Evolutionary conservation across 2,888 invertebrate species (phyloP).

Genomic region (Belgica antarctica): DNA sequence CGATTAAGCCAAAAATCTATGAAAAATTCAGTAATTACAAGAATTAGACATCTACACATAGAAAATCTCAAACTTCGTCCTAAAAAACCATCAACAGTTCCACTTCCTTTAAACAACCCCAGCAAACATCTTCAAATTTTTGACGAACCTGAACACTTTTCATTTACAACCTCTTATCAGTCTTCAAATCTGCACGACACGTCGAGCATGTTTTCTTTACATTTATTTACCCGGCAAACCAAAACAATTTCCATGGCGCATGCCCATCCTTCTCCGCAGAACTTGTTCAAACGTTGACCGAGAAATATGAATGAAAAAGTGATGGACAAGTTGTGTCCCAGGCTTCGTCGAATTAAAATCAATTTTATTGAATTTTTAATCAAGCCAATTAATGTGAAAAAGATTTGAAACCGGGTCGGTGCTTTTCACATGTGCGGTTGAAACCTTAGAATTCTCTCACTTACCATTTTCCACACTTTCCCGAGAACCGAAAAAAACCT

Average conservation of each 20-base stretch:
- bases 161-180: background rate
- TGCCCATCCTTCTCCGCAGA: too few species aligned
- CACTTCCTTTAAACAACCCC: too few species aligned
- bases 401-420: background rate
- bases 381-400: too few species aligned
- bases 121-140: too few species aligned
- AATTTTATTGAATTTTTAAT: too few species aligned
- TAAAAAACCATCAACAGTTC: too few species aligned
- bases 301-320: too few species aligned
- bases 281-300: background rate
- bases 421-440: background rate
- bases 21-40: too few species aligned
- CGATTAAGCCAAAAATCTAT: too few species aligned
- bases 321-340: background rate
- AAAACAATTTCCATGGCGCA: conserved; percentile 15
- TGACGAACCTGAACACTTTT: background rate
- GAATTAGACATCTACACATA: too few species aligned
- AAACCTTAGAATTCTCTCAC: background rate
- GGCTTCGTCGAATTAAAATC: background rate
- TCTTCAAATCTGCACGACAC: background rate
- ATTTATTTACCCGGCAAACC: conserved; percentile 20
- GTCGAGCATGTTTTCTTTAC: background rate
- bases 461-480: background rate
- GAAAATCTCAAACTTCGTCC: too few species aligned
- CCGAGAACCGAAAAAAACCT: background rate